These are phyloP conservation scores for Lemur catta DNA, from an alignment of 2,797 vertebrate genomes.

Conservation along the genomic window DNA sequence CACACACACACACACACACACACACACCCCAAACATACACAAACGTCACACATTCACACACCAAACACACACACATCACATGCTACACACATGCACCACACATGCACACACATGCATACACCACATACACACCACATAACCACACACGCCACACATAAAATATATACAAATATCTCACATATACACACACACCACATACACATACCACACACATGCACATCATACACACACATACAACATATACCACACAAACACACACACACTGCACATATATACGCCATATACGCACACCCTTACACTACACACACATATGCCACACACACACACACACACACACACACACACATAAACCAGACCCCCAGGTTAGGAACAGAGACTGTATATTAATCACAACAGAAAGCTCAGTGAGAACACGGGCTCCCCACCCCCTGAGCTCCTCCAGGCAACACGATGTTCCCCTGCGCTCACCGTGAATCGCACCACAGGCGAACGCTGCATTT, in stretches of 20 bases:
- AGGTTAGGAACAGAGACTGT: neutral
- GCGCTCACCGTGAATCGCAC: fast-evolving
- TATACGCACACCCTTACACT: neutral
- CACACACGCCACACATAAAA: too few species aligned
- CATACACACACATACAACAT: neutral
- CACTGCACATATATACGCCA: neutral
- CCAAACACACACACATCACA: too few species aligned
- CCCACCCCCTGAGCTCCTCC: too few species aligned
- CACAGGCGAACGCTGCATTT: neutral
- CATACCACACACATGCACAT: neutral
- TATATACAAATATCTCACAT: too few species aligned
- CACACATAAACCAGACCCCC: neutral
- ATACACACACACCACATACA: too few species aligned
- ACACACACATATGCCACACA: neutral
- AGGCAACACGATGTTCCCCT: neutral
- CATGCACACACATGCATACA: too few species aligned
- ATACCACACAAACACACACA: neutral
- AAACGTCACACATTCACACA: too few species aligned
- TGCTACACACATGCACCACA: too few species aligned
- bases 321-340: neutral
- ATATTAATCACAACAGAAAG: neutral
- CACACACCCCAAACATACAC: neutral
- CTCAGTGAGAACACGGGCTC: neutral
- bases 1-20: neutral
- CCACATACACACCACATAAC: too few species aligned